A percentile compares a stretch with the other conserved stretches of the same genome.
Conservation (phyloP, 2,113 vertebrate genomes). For the Rhea pennata region DNA sequence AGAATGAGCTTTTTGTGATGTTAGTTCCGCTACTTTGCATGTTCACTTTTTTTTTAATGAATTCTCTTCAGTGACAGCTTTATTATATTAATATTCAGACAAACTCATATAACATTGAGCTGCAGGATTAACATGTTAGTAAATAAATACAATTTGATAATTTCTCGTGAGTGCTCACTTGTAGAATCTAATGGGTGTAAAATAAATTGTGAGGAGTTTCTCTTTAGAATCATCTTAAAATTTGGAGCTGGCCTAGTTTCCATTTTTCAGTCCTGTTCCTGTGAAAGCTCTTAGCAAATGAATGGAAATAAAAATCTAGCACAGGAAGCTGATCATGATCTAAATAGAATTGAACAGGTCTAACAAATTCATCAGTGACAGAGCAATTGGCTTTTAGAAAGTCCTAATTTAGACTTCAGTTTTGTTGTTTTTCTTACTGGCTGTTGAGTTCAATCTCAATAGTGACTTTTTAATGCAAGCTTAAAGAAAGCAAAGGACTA, state of each 20-base stretch:
- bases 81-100: neutral
- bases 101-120: neutral
- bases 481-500: neutral
- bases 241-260: neutral
- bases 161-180: neutral
- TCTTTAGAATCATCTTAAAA: neutral
- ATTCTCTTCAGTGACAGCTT: neutral
- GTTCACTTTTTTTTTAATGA: neutral
- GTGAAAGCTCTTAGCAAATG: rapidly evolving
- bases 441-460: neutral
- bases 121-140: neutral
- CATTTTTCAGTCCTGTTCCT: neutral
- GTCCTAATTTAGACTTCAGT: neutral
- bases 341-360: neutral
- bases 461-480: neutral
- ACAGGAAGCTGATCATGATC: neutral
- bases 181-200: neutral
- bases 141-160: neutral
- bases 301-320: neutral
- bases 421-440: neutral
- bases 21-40: neutral
- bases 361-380: neutral
- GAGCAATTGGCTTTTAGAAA: neutral
- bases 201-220: neutral
- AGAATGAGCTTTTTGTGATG: neutral